Evolutionary conservation across 2,888 invertebrate species (phyloP).

Genomic region (Cancer borealis): DNA sequence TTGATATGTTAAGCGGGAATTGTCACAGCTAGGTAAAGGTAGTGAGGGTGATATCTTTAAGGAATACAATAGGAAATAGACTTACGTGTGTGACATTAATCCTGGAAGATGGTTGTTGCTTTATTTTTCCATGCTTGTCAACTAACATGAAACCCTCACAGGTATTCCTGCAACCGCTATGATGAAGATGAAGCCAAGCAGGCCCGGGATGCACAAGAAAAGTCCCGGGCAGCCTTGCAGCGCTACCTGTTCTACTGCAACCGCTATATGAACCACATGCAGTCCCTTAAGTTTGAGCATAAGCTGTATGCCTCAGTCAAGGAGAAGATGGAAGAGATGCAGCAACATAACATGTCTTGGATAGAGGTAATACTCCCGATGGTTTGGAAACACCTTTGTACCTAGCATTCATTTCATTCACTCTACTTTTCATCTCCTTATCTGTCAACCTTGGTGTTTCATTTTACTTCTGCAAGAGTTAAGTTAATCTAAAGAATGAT

Average conservation of each 20-base stretch:
- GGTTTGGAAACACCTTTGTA: background rate
- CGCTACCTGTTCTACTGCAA: constrained; percentile 99
- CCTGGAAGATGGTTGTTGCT: background rate
- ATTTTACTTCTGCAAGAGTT: background rate
- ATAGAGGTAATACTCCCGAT: constrained; percentile 87
- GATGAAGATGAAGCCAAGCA: constrained; percentile 98
- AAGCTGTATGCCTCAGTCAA: constrained; percentile 97
- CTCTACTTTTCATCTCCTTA: background rate
- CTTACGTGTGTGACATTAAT: background rate
- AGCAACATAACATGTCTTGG: constrained; percentile 99
- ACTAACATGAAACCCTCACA: constrained; percentile 78
- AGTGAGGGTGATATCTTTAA: too few species aligned
- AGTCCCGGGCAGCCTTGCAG: constrained; percentile 94
- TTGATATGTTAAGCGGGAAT: too few species aligned
- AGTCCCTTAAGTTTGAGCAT: constrained; percentile 97
- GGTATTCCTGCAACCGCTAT: constrained; percentile 97
- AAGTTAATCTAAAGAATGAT: background rate
- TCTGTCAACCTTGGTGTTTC: background rate
- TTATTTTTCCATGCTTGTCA: background rate
- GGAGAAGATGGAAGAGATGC: constrained; percentile 99
- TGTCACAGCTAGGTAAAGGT: too few species aligned
- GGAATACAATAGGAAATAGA: too few species aligned
- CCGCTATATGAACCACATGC: constrained; percentile 99
- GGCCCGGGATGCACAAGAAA: constrained; percentile 97
- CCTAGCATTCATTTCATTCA: background rate